These are phyloP conservation scores for Luehdorfia chinensis DNA, from an alignment of 1,140 invertebrate genomes.

Conservation along the genomic window DNA sequence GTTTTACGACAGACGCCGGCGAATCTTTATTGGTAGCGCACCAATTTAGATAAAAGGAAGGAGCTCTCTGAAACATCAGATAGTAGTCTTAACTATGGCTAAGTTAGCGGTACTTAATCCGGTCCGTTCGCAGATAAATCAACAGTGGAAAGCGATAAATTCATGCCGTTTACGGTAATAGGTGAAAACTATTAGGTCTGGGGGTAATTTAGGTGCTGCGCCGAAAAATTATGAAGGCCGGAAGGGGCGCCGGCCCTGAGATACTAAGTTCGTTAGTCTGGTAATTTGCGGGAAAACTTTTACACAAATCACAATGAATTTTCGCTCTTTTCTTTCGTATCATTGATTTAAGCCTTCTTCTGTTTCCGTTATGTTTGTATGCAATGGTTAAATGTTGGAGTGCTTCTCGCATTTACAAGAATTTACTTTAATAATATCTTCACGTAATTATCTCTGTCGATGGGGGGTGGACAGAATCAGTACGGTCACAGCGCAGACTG, in stretches of 20 bases:
- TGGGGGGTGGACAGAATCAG: no score
- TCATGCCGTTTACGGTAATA: conserved; percentile 65
- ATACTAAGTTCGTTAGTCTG: conserved; percentile 27
- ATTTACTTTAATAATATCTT: no score
- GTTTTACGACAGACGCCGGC: conserved; percentile 72
- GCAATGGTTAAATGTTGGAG: no score
- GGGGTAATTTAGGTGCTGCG: conserved; percentile 59
- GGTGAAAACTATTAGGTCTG: conserved; percentile 74
- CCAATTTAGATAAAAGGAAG: conserved; percentile 78
- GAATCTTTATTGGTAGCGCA: conserved; percentile 75
- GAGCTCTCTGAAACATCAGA: conserved; percentile 72
- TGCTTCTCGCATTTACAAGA: no score
- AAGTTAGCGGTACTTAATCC: conserved; percentile 76
- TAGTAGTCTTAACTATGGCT: conserved; percentile 76
- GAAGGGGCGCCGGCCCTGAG: conserved; percentile 28
- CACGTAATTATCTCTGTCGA: no score
- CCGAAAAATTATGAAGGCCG: conserved; percentile 64
- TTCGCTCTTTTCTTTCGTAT: conserved; percentile 3
- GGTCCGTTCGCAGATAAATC: conserved; percentile 67
- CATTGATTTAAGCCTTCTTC: conserved; percentile 11
- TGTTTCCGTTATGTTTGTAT: not conserved
- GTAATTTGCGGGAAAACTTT: conserved; percentile 30
- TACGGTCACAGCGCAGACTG: no score
- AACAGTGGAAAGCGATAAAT: conserved; percentile 74
- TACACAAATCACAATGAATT: conserved; percentile 18